Evolutionary conservation across 2,888 invertebrate genomes (phyloP).

Genomic region (Eristalinus sepulchralis): DNA sequence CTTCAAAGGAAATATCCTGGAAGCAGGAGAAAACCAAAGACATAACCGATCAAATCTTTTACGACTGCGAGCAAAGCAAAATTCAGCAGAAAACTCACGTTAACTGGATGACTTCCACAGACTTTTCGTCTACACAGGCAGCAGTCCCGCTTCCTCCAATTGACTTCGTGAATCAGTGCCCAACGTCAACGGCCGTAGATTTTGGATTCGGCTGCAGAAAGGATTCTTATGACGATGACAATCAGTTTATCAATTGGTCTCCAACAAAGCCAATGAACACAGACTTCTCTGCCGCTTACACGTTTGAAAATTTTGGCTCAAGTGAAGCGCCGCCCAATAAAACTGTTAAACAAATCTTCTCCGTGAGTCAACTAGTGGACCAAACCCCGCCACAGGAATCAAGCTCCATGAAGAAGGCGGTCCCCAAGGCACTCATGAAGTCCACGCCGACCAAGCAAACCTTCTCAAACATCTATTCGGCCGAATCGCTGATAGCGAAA

Average conservation of each 20-base stretch:
- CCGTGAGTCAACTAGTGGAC: slow-evolving; percentile 85
- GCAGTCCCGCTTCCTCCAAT: slow-evolving; percentile 31
- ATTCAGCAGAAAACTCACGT: slow-evolving; percentile 60
- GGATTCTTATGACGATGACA: slow-evolving; percentile 63
- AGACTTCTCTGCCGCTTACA: slow-evolving; percentile 54
- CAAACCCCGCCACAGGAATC: slow-evolving; percentile 73
- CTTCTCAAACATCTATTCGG: slow-evolving; percentile 72
- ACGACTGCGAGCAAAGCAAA: slow-evolving; percentile 66
- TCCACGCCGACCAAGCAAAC: slow-evolving; percentile 39
- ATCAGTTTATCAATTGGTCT: slow-evolving; percentile 66
- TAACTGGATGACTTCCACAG: slow-evolving; percentile 78
- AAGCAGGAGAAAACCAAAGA: slow-evolving; percentile 43
- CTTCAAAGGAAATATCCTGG: slow-evolving; percentile 16
- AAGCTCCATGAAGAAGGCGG: slow-evolving; percentile 71
- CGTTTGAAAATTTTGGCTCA: slow-evolving; percentile 61
- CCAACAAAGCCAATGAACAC: slow-evolving; percentile 53
- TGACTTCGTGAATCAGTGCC: slow-evolving; percentile 53
- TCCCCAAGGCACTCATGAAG: slow-evolving; percentile 7
- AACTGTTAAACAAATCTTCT: slow-evolving; percentile 80
- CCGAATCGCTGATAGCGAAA: slow-evolving; percentile 73
- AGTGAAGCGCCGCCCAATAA: slow-evolving; percentile 75
- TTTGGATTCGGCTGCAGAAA: slow-evolving; percentile 48
- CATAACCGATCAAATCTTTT: slow-evolving; percentile 53
- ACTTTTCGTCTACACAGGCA: slow-evolving; percentile 15
- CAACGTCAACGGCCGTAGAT: slow-evolving; percentile 24